These are phyloP conservation scores for Eublepharis macularius DNA, from an alignment of 2,113 vertebrate species.

Conservation along the genomic window DNA sequence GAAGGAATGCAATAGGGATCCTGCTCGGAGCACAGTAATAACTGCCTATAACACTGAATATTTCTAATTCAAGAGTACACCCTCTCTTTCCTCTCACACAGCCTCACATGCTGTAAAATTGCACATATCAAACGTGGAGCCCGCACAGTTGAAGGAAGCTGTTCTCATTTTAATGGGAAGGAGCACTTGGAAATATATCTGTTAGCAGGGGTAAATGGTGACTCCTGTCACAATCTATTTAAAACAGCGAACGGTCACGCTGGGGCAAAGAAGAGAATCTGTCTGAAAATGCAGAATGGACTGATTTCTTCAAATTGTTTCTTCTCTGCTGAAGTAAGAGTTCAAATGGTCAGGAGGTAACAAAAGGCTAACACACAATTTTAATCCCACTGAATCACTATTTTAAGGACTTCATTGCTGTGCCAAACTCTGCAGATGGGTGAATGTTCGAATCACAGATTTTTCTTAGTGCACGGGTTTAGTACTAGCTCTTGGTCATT, in stretches of 20 bases:
- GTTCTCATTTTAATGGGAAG: neutral
- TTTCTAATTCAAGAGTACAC: neutral
- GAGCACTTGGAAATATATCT: neutral
- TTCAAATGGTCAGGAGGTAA: slow-evolving; percentile 4
- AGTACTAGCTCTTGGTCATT: neutral
- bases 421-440: neutral
- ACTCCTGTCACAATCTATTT: slow-evolving; percentile 13
- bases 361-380: neutral
- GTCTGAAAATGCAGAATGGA: neutral
- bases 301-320: neutral
- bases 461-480: neutral
- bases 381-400: neutral
- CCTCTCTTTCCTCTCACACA: neutral
- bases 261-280: neutral
- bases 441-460: neutral
- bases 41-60: neutral
- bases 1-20: no score
- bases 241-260: neutral
- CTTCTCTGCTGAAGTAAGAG: neutral
- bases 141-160: neutral
- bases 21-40: neutral
- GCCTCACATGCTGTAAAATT: neutral
- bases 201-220: neutral
- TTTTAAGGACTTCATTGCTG: slow-evolving; percentile 5
- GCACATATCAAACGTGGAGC: neutral